Evolutionary conservation across 1,140 invertebrate species (phyloP).

Genomic region (Cotesia vestalis): DNA sequence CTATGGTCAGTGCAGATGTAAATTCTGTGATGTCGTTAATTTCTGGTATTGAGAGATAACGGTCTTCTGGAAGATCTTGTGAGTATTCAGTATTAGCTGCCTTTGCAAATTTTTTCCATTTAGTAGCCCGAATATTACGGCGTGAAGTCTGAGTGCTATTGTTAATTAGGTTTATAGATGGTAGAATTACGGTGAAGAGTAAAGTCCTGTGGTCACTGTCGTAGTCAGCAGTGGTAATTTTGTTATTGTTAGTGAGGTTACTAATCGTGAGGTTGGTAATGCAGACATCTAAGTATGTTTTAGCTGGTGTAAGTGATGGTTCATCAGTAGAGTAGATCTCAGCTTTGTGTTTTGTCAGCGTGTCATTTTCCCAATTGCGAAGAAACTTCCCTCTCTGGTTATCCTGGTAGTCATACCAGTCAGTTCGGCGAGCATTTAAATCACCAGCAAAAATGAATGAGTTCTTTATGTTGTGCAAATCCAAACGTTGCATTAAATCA

Average conservation of each 20-base stretch:
- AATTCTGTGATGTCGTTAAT: background rate
- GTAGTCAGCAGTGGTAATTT: constrained; percentile 24
- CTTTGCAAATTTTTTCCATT: constrained; percentile 26
- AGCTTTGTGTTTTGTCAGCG: background rate
- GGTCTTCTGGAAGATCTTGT: background rate
- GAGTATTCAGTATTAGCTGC: background rate
- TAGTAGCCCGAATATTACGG: background rate
- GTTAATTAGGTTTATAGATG: background rate
- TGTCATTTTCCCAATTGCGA: constrained; percentile 1
- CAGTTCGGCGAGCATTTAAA: constrained; percentile 20
- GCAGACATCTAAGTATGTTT: background rate
- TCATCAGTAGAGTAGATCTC: background rate
- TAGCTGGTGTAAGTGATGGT: background rate
- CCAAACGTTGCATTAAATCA: background rate
- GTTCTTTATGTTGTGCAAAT: background rate
- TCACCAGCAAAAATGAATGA: constrained; percentile 25
- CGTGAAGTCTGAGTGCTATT: background rate
- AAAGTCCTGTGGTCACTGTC: constrained; percentile 30
- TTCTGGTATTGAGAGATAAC: constrained; percentile 25
- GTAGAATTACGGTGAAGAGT: background rate
- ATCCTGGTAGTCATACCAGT: constrained; percentile 1
- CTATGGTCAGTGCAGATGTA: background rate
- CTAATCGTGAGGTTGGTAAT: background rate
- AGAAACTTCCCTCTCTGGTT: constrained; percentile 18
- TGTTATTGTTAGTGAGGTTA: background rate